These are phyloP conservation scores for Meliscaeva auricollis DNA, from an alignment of 2,888 invertebrate species.

Conservation along the genomic window DNA sequence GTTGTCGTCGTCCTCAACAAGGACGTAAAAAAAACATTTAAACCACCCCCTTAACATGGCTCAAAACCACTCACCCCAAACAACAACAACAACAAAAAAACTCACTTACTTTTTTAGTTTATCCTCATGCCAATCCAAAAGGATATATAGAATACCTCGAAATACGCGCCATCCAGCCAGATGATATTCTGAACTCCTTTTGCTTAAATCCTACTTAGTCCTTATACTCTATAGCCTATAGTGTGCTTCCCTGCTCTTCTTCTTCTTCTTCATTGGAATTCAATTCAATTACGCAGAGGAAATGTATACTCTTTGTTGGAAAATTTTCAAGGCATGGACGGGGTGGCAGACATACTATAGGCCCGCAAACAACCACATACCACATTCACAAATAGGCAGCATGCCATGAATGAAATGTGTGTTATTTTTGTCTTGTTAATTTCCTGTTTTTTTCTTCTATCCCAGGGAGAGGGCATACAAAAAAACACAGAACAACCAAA, in stretches of 20 bases:
- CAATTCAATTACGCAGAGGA: conserved; percentile 74
- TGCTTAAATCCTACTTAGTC: conserved; percentile 61
- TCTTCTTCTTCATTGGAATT: conserved; percentile 57
- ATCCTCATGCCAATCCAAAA: conserved; percentile 1
- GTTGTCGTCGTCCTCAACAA: conserved; percentile 2
- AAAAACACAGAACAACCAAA: conserved; percentile 27
- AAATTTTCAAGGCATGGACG: conserved; percentile 7
- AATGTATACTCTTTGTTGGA: conserved; percentile 57
- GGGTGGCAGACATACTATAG: conserved; percentile 37
- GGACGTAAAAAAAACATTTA: conserved; percentile 20
- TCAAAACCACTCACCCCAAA: conserved; percentile 3
- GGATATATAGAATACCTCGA: conserved; percentile 1
- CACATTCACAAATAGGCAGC: conserved; percentile 30
- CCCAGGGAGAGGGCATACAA: not conserved
- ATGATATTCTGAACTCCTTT: conserved; percentile 49
- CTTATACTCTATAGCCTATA: conserved; percentile 9
- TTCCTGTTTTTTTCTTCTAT: conserved; percentile 55
- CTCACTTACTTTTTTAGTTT: conserved; percentile 1
- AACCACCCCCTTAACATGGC: conserved; percentile 26
- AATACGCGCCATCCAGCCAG: conserved; percentile 26
- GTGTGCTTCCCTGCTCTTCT: conserved; percentile 2
- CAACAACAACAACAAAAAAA: not conserved
- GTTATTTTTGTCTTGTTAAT: conserved; percentile 74
- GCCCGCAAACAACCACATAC: not conserved
- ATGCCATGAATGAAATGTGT: conserved; percentile 69